Evolutionary conservation across 2,888 invertebrate genomes (phyloP).

Genomic region (Andricus curvator): DNA sequence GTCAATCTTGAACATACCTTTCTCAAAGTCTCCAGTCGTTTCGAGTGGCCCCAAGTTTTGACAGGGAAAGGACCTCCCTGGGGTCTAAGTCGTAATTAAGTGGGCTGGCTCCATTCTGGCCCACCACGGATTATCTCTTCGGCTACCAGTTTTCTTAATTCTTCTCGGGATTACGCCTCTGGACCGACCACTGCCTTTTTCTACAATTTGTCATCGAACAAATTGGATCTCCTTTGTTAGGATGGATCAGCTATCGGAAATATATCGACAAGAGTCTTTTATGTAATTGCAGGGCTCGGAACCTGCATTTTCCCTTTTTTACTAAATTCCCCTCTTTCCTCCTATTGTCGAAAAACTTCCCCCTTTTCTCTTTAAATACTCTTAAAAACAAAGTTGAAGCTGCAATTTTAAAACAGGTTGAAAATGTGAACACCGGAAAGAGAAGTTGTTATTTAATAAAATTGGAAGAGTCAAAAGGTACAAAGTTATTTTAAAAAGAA

Average conservation of each 20-base stretch:
- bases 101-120: conserved; percentile 47
- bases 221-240: conserved; percentile 27
- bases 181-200: neutral
- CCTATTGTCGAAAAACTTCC: too few species aligned
- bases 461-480: too few species aligned
- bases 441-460: too few species aligned
- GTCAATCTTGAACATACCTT: conserved; percentile 43
- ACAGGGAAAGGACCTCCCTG: conserved; percentile 61
- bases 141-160: conserved; percentile 38
- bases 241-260: neutral
- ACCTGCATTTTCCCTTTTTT: too few species aligned
- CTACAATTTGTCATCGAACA: conserved; percentile 37
- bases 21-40: conserved; percentile 52
- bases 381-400: too few species aligned
- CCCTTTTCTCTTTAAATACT: too few species aligned
- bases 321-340: too few species aligned
- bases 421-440: too few species aligned
- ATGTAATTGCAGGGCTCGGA: too few species aligned
- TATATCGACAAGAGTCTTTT: too few species aligned
- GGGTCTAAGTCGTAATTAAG: conserved; percentile 67
- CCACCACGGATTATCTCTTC: conserved; percentile 56
- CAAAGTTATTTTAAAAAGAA: too few species aligned
- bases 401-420: too few species aligned
- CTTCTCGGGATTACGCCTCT: conserved; percentile 34
- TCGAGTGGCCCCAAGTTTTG: conserved; percentile 60